Conservation (phyloP, 2,797 vertebrate species). For the Squalus acanthias region DNA sequence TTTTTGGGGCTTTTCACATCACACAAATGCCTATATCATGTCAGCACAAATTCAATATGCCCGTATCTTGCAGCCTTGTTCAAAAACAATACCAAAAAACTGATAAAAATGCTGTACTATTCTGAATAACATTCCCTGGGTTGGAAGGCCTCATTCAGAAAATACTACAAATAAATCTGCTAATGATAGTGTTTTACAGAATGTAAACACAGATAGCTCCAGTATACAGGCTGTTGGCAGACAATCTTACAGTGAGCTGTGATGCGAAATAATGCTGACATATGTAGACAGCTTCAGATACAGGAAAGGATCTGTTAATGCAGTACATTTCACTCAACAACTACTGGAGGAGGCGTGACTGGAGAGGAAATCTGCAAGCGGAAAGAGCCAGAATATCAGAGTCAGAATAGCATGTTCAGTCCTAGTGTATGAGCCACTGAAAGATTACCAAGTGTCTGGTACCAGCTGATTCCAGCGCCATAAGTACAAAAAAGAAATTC, state of each 20-base stretch:
- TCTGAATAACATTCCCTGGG: not conserved
- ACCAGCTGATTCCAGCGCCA: not conserved
- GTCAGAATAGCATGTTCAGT: not conserved
- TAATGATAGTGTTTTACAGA: not conserved
- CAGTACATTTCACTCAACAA: slow-evolving; percentile 43
- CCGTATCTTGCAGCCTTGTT: not conserved
- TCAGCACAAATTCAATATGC: not conserved
- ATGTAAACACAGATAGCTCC: not conserved
- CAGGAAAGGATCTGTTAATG: slow-evolving; percentile 41
- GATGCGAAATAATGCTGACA: slow-evolving; percentile 41
- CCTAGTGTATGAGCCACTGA: not conserved
- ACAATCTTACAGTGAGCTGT: not conserved
- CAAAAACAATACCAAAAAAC: not conserved
- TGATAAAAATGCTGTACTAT: not conserved
- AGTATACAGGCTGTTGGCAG: slow-evolving; percentile 16
- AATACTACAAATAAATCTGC: not conserved
- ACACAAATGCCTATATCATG: not conserved
- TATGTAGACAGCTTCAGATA: slow-evolving; percentile 31
- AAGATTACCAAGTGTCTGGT: not conserved
- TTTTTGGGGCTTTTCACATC: not conserved
- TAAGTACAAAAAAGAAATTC: not conserved
- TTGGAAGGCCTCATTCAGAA: slow-evolving; percentile 9
- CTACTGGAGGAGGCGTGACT: slow-evolving; percentile 40
- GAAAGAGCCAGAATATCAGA: not conserved
- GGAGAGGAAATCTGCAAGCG: not conserved